phyloP scores from a whole-genome alignment of 2,113 vertebrate genomes.

The Lipophrys pholis region DNA sequence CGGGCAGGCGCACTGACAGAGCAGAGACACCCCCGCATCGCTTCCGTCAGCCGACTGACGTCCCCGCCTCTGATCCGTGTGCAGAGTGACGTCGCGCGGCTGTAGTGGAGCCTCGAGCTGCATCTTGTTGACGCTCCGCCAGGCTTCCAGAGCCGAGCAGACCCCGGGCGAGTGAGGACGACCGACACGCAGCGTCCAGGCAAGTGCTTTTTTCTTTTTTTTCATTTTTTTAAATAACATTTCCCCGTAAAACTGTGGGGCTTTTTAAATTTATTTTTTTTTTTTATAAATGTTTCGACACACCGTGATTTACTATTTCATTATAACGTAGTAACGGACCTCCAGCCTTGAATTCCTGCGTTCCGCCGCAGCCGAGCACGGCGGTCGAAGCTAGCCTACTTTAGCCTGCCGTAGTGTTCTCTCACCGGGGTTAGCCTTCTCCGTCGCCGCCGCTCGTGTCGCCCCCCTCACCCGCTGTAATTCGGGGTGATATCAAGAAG shows the following conservation, averaged over 20 bases:
- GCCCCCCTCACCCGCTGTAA: slow-evolving; percentile 2
- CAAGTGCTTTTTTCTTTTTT: slow-evolving; percentile 51
- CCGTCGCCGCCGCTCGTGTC: slow-evolving; percentile 7
- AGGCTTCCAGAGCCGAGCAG: slow-evolving; percentile 75
- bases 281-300: no score
- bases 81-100: slow-evolving; percentile 78
- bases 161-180: slow-evolving; percentile 62
- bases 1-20: slow-evolving; percentile 56
- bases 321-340: slow-evolving; percentile 9
- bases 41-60: slow-evolving; percentile 83
- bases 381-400: slow-evolving; percentile 49
- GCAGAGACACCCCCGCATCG: slow-evolving; percentile 82
- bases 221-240: not conserved
- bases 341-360: slow-evolving; percentile 5
- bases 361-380: slow-evolving; percentile 10
- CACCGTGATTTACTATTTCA: no score
- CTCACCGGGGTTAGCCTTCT: slow-evolving; percentile 44
- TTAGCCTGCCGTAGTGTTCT: slow-evolving; percentile 51
- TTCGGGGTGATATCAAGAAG: no score
- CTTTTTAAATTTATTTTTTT: no score
- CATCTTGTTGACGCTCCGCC: slow-evolving; percentile 79
- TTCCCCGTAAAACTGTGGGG: no score
- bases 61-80: slow-evolving; percentile 76
- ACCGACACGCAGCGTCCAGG: slow-evolving; percentile 46
- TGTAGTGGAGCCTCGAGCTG: slow-evolving; percentile 80